Evolutionary conservation across 2,888 invertebrate species (phyloP).

Genomic region (Nephrocerus scutellatus): DNA sequence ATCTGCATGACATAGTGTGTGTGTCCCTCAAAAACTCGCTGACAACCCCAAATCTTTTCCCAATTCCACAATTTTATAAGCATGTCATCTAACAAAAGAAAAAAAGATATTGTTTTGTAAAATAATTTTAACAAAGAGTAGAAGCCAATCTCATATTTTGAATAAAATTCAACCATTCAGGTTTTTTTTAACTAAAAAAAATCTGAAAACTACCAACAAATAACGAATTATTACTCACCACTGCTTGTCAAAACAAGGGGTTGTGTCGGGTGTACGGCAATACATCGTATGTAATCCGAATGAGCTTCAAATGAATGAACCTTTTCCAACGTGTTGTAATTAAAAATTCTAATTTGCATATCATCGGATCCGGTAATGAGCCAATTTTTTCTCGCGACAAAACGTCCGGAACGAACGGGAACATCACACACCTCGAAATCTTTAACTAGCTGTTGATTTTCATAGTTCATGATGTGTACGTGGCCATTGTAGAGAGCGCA

Average conservation of each 20-base stretch:
- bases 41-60: slow-evolving; percentile 97
- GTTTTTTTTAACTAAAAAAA: background rate
- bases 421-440: slow-evolving; percentile 93
- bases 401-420: slow-evolving; percentile 92
- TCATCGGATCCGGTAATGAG: slow-evolving; percentile 95
- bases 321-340: slow-evolving; percentile 96
- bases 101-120: background rate
- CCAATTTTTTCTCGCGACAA: slow-evolving; percentile 98
- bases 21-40: slow-evolving; percentile 98
- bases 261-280: slow-evolving; percentile 95
- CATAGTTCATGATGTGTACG: slow-evolving; percentile 99
- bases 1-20: slow-evolving; percentile 99
- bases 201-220: background rate
- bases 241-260: slow-evolving; percentile 94
- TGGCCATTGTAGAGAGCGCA: slow-evolving; percentile 98
- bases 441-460: slow-evolving; percentile 83
- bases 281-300: slow-evolving; percentile 94
- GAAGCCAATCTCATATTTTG: background rate
- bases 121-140: slow-evolving; percentile 1
- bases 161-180: background rate
- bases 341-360: slow-evolving; percentile 92
- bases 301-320: slow-evolving; percentile 97
- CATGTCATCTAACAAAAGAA: slow-evolving; percentile 77
- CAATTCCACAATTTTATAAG: slow-evolving; percentile 99
- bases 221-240: slow-evolving; percentile 56